phyloP scores from a whole-genome alignment of 2,888 invertebrate species.

The Xestia c-nigrum region DNA sequence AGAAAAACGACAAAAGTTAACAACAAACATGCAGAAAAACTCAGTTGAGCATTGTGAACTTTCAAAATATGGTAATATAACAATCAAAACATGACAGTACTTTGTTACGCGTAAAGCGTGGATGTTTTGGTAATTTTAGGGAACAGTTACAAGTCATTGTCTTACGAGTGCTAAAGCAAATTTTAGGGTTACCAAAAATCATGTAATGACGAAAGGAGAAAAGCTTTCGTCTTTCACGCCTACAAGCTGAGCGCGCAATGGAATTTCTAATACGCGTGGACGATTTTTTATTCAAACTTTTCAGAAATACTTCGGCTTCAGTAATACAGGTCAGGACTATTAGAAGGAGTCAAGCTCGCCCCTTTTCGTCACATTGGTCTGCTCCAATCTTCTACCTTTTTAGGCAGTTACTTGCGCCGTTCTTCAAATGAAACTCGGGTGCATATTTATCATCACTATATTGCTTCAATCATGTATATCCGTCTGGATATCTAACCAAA shows the following conservation, averaged over 20 bases:
- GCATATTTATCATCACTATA: too few species aligned
- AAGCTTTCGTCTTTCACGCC: not conserved
- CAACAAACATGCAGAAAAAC: not conserved
- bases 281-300: not conserved
- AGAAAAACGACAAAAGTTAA: not conserved
- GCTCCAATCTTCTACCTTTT: too few species aligned
- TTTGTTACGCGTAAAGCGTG: conserved; percentile 22
- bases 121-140: conserved; percentile 33
- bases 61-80: conserved; percentile 39
- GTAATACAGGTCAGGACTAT: not conserved
- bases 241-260: not conserved
- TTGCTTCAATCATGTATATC: too few species aligned
- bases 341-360: not conserved
- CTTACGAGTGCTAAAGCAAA: conserved; percentile 13
- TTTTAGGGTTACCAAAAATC: conserved; percentile 29
- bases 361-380: not conserved
- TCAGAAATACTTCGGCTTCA: not conserved
- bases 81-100: conserved; percentile 36
- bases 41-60: conserved; percentile 14
- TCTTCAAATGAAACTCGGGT: too few species aligned
- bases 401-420: too few species aligned
- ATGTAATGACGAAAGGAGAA: not conserved
- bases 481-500: too few species aligned
- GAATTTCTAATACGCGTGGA: not conserved
- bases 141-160: conserved; percentile 51